A percentile compares a stretch with the other conserved stretches of the same genome.
Conservation (phyloP, 2,797 vertebrate genomes). For the Darevskia mixta region DNA sequence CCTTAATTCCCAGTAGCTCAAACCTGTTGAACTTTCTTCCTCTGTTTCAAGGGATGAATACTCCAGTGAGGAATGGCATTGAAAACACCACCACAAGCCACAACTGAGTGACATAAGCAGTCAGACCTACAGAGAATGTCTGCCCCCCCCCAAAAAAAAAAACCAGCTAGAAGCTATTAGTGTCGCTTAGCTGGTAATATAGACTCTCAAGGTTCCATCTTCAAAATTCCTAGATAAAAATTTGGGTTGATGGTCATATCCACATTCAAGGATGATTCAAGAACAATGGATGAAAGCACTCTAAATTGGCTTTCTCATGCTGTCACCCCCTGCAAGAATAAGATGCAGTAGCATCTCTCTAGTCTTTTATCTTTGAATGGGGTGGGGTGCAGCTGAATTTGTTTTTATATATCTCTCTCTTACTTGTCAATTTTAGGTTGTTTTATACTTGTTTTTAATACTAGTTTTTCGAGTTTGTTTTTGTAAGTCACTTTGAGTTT, state of each 20-base stretch:
- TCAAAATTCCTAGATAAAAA: slow-evolving; percentile 12
- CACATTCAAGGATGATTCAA: background rate
- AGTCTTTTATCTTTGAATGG: too few relatives aligned
- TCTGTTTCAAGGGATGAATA: slow-evolving; percentile 2
- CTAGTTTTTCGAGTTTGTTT: too few relatives aligned
- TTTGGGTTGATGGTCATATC: background rate
- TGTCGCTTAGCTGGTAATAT: background rate
- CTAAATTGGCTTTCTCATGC: background rate
- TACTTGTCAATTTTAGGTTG: too few relatives aligned
- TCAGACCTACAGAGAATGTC: background rate
- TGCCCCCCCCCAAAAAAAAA: background rate
- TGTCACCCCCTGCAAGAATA: background rate
- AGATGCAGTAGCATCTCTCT: background rate
- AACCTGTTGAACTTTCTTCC: slow-evolving; percentile 9
- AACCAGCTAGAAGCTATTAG: background rate
- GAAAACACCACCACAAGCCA: slow-evolving; percentile 5
- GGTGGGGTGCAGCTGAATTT: too few relatives aligned
- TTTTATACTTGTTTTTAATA: too few relatives aligned
- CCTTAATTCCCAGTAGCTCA: background rate
- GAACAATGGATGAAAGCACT: background rate
- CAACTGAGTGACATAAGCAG: background rate
- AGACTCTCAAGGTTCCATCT: background rate
- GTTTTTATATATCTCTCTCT: too few relatives aligned
- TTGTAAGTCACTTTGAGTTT: too few relatives aligned
- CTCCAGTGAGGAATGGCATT: background rate